Percentiles rank a stretch among this genome's conserved stretches.
Conservation (phyloP, 1,140 invertebrate genomes). For the Zophobas morio region DNA sequence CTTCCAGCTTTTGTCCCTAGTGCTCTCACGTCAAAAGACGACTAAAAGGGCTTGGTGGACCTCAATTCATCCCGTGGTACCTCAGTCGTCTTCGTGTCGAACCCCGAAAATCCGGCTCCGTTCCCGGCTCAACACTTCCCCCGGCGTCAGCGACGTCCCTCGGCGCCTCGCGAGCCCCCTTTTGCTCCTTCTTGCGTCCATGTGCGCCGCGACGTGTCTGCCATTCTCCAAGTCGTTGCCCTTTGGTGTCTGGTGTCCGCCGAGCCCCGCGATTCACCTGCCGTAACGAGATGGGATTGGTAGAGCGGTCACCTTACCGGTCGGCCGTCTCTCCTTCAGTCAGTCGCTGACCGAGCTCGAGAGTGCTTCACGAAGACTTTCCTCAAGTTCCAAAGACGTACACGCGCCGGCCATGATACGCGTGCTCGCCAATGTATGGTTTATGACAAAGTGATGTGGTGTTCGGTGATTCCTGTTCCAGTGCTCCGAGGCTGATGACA, state of each 20-base stretch:
- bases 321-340: constrained; percentile 53
- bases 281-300: constrained; percentile 59
- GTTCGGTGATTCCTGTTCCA: constrained; percentile 39
- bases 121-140: too few relatives aligned
- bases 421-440: constrained; percentile 14
- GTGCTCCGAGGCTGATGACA: constrained; percentile 59
- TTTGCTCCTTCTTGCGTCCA: neutral
- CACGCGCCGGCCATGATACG: constrained; percentile 31
- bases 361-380: neutral
- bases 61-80: too few relatives aligned
- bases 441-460: constrained; percentile 38
- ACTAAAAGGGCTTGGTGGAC: too few relatives aligned
- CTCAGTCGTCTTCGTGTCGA: too few relatives aligned
- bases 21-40: too few relatives aligned
- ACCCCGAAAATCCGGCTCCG: too few relatives aligned
- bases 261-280: constrained; percentile 57
- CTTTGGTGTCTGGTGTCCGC: constrained; percentile 55
- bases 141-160: too few relatives aligned
- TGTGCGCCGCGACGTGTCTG: constrained; percentile 48
- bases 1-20: too few relatives aligned
- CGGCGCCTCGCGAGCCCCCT: too few relatives aligned
- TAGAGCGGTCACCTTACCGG: constrained; percentile 54
- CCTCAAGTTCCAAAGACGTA: constrained; percentile 11
- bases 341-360: constrained; percentile 53
- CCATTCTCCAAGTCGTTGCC: constrained; percentile 52